Conservation (phyloP, 2,113 vertebrate species). For the Callaeas wilsoni region DNA sequence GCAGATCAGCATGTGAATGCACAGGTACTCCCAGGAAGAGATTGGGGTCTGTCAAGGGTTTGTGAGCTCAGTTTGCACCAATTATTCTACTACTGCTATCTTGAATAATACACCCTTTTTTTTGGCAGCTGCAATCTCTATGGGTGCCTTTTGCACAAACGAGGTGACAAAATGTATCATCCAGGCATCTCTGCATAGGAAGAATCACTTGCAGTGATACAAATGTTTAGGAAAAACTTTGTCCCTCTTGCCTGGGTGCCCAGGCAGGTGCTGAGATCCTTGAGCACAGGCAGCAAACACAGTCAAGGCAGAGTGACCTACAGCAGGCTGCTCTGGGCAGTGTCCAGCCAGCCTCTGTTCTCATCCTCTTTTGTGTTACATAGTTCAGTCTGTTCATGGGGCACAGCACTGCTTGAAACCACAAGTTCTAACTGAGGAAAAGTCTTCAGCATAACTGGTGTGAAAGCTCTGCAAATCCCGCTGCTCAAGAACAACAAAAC, state of each 20-base stretch:
- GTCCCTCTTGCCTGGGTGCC: not conserved
- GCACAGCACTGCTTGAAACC: not conserved
- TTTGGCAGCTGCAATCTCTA: not conserved
- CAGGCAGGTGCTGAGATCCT: not conserved
- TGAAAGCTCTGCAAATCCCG: not conserved
- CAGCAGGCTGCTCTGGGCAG: not conserved
- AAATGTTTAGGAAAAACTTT: rapidly evolving
- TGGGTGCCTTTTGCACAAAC: not conserved
- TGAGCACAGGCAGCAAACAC: rapidly evolving
- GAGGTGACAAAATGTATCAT: rapidly evolving
- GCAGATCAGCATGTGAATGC: not conserved
- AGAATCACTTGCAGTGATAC: not conserved
- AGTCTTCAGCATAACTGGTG: not conserved
- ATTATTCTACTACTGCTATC: not conserved
- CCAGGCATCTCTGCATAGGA: rapidly evolving
- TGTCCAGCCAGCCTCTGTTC: not conserved
- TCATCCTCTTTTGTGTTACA: rapidly evolving
- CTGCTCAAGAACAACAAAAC: not conserved
- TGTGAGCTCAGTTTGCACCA: not conserved
- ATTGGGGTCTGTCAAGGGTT: rapidly evolving
- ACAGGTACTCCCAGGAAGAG: not conserved
- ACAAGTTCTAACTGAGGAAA: not conserved
- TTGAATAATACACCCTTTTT: not conserved
- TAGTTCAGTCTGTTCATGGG: not conserved
- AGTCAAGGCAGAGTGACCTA: not conserved